Evolutionary conservation across 2,888 invertebrate genomes (phyloP), one percentile per base, ranked within the genome.

Genomic region (Reticulitermes lucifugus): DNA sequence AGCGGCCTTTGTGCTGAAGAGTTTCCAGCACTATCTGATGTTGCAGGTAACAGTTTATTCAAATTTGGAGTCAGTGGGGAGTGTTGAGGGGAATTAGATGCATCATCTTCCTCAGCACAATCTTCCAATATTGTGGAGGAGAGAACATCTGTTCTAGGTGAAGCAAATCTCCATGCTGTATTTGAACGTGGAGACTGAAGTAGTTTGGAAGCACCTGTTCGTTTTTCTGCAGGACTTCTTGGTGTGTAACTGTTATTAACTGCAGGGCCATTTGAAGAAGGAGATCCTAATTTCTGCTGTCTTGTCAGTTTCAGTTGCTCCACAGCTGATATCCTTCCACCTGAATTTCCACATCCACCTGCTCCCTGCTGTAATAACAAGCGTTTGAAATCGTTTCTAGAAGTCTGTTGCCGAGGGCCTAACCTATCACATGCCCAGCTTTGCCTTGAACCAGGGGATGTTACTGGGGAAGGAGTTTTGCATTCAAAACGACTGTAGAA

Each of bases 101-200:
- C 94, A 88, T 96, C 96, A 89, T 96, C 96, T 89, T 95, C 95
- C 89, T 96, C 96, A 89, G 95, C 95, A 89, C 93, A 93, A 88
- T 95, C 97, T 92, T 97, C 97, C 71, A 95, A 95, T 90, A 97
- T 97, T 85, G 97, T 96, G 79, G 96, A 95, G 73, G 97, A 96
- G 89, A 97, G 93, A 83, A 97, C 96, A 89, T 97, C 96, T 41
- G 96, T 96, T 88, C 96, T 92, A 2, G 95, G 95, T 88, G 94
- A 95, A 65, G 95, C 93, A 89, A 95, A 95, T 87, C 95, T 92
- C 95, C 95, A 95, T 86, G 85, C 91, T 7, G 92, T 91, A 89
- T 94, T 91, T 14, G 93, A 93, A 41, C 94, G 93, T 0, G 94
- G 94, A 6, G 92, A 90, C 22, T 92, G 91, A 84, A 91, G 91